Base-by-base conservation (phyloP, 2,113 vertebrate genomes). In the Aegithalos caudatus region DNA sequence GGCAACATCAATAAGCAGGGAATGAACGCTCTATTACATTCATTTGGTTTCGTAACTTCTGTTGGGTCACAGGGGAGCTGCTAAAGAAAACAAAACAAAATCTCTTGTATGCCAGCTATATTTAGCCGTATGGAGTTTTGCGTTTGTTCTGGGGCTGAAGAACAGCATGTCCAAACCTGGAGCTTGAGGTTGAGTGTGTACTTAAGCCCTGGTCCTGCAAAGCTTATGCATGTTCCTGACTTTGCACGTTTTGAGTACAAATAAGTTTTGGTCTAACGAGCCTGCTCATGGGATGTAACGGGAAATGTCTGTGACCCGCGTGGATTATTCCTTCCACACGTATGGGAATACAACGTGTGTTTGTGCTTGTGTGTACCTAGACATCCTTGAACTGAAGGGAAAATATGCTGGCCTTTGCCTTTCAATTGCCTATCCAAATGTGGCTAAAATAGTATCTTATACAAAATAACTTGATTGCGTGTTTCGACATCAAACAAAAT, bases 41-140 rank as follows among this genome's bases (percentile, higher is more conserved):
- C 92, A 67, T 93, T 93, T 95, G 92, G 83, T 96, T 94, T 93
- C n/a, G 18, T 91, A 96, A 92, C 92, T 94, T 94, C 92, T 92
- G 67, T 71, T 90, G 85, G 90, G 94, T 90, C 92, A 92, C 67
- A 73, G 82, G 90, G 93, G 88, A 96, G 93, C 90, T 93, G 79
- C 94, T 96, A 88, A 91, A 94, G 83, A 94, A 91, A 95, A 70
- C 90, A 94, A 96, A 88, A 50, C 93, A 45, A 87, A 91, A 92
- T 70, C 90, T 88, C 85, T 88, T 74, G 73, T 92, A 60, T 31
- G 56, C 44, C 2, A 1, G 37, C 51, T 93, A 53, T 92, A 65
- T 93, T 93, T 92, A 88, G 88, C 64, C 0, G 8, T 35, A 45
- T 0, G 3, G 73, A 90, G 81, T 25, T 88, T 54, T 66, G 58